Evolutionary conservation across 2,113 vertebrate genomes (phyloP).

Genomic region (Puffinus mauretanicus): DNA sequence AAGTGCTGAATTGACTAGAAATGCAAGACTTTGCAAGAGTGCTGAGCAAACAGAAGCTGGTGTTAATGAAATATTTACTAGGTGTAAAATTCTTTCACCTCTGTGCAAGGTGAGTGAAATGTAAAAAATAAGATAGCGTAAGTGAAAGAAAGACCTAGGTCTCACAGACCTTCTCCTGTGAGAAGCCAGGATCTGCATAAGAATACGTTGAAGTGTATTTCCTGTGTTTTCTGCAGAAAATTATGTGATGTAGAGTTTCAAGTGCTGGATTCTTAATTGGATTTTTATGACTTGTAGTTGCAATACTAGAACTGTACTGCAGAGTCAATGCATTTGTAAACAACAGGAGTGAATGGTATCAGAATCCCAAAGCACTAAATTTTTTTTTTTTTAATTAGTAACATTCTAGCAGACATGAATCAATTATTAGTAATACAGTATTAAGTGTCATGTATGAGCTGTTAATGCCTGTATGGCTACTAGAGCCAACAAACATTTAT

Average conservation of each 20-base stretch:
- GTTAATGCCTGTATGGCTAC: not conserved
- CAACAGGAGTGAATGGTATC: not conserved
- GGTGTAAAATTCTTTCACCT: not conserved
- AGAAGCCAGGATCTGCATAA: not conserved
- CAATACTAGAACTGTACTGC: not conserved
- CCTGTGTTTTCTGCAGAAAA: not conserved
- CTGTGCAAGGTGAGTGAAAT: not conserved
- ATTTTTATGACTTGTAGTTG: not conserved
- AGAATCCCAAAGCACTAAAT: not conserved
- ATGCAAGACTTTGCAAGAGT: not conserved
- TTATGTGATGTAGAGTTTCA: not conserved
- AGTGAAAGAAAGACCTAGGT: not conserved
- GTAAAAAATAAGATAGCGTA: not conserved
- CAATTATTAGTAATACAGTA: not conserved
- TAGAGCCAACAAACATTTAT: not conserved
- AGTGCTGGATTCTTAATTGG: not conserved
- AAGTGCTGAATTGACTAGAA: not conserved
- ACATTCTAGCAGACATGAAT: not conserved
- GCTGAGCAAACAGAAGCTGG: not conserved
- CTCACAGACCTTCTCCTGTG: not conserved
- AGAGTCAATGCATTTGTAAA: not conserved
- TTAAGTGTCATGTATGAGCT: not conserved
- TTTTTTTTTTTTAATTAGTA: not conserved
- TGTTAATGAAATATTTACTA: not conserved
- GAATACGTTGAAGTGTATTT: not conserved